These are phyloP conservation scores for Platycheirus albimanus DNA, from an alignment of 2,888 invertebrate species.

Conservation along the genomic window DNA sequence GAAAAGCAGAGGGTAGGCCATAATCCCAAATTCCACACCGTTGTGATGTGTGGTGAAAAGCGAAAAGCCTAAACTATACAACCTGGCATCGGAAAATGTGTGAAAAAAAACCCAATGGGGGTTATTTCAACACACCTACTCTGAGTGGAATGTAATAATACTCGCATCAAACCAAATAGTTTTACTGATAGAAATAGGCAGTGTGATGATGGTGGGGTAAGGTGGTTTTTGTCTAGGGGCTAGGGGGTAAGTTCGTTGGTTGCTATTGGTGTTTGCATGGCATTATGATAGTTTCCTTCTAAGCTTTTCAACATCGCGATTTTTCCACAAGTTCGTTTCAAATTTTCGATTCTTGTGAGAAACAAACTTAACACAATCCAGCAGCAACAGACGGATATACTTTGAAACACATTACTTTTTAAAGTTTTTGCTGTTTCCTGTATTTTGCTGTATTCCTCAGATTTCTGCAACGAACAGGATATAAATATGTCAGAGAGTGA, in stretches of 20 bases:
- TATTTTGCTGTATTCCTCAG: constrained; percentile 15
- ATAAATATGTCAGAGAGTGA: constrained; percentile 22
- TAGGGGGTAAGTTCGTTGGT: neutral
- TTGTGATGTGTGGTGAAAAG: constrained; percentile 72
- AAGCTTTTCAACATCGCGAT: constrained; percentile 28
- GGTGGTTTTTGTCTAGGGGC: constrained; percentile 6
- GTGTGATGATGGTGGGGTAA: constrained; percentile 18
- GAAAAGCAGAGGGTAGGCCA: constrained; percentile 49
- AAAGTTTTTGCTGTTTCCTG: constrained; percentile 14
- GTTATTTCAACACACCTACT: constrained; percentile 51
- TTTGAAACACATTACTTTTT: constrained; percentile 19
- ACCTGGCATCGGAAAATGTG: constrained; percentile 57
- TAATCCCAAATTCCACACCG: constrained; percentile 56
- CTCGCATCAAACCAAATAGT: constrained; percentile 31
- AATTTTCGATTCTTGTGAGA: constrained; percentile 25
- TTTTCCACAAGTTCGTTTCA: constrained; percentile 29
- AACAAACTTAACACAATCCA: constrained; percentile 1
- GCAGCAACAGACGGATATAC: constrained; percentile 12
- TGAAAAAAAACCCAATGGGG: constrained; percentile 44
- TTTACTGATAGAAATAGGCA: constrained; percentile 19
- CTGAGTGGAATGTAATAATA: constrained; percentile 65
- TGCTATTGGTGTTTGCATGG: constrained; percentile 23
- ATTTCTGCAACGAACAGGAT: constrained; percentile 40
- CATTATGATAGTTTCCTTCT: constrained; percentile 26
- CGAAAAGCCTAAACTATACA: constrained; percentile 65